Conservation (phyloP, 2,797 vertebrate species). For the Bothrops alternatus region DNA sequence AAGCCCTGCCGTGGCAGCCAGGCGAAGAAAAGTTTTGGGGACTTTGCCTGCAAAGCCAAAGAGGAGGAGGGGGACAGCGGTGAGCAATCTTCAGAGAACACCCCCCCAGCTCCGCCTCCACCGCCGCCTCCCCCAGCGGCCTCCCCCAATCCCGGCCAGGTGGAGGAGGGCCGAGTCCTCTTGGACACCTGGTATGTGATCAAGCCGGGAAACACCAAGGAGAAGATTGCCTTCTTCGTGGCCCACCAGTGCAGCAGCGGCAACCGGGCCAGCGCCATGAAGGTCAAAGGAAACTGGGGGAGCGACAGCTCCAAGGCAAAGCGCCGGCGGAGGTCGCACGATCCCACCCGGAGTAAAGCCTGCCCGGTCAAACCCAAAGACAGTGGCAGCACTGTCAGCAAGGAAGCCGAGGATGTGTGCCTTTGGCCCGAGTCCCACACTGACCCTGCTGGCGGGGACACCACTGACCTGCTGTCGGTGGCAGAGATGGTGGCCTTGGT, state of each 20-base stretch:
- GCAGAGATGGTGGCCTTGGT: slow-evolving; percentile 95
- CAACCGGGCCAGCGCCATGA: slow-evolving; percentile 84
- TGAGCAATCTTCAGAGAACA: slow-evolving; percentile 78
- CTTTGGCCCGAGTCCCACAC: slow-evolving; percentile 47
- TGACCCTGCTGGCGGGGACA: slow-evolving; percentile 24
- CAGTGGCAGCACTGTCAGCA: slow-evolving; percentile 1
- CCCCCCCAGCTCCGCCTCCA: slow-evolving; percentile 65
- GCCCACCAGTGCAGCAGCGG: slow-evolving; percentile 89
- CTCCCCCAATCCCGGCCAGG: slow-evolving; percentile 63
- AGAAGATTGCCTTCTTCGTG: slow-evolving; percentile 97
- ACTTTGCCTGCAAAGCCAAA: slow-evolving; percentile 56
- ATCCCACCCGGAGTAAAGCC: slow-evolving; percentile 68
- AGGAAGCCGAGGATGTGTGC: slow-evolving; percentile 57
- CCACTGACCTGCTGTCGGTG: slow-evolving; percentile 87
- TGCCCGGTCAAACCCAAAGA: slow-evolving; percentile 35
- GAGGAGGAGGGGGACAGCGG: slow-evolving; percentile 56
- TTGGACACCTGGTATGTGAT: slow-evolving; percentile 98
- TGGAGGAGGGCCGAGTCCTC: slow-evolving; percentile 88
- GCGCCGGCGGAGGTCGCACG: slow-evolving; percentile 85
- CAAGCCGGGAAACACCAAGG: slow-evolving; percentile 96
- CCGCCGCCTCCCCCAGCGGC: slow-evolving; percentile 41
- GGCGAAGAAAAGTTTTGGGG: slow-evolving; percentile 64
- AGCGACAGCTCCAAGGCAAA: slow-evolving; percentile 92
- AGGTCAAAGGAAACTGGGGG: slow-evolving; percentile 94
- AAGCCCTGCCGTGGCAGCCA: slow-evolving; percentile 75